Evolutionary conservation across 2,797 vertebrate genomes (phyloP), one percentile per base, ranked within the genome.

Genomic region (Okamejei kenojei): DNA sequence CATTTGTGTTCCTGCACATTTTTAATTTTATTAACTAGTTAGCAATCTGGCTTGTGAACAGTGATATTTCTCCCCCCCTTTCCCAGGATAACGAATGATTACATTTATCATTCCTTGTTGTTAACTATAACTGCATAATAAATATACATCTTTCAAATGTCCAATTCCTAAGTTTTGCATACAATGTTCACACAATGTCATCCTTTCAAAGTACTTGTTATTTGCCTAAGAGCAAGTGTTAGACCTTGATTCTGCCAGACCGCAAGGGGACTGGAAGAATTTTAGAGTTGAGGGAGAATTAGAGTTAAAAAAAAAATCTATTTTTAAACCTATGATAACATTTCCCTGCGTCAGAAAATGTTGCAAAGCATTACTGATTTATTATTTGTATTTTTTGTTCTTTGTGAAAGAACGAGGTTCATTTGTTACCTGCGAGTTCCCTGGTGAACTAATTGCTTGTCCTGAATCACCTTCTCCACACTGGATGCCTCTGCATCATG

Each of bases 291-390:
- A 35, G 84, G 63, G 84, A 68, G 63, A 88, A 32, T 88, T 88
- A 19, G 63, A 32, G 84, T n/a, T n/a, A 63, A 13, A 68, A 65
- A 68, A 65, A 86, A 88, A 65, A 88, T 88, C 63, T 88, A 88
- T 88, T 88, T 88, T 88, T 88, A 88, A 88, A 88, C 84, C 7
- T 63, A 88, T 15, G 63, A 19, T 88, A 78, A 35, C 63, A 88
- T 88, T 88, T 88, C 13, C 84, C 63, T 35, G 84, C 84, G 17
- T 88, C 84, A 88, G 35, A 32, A 63, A 65, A 68, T 88, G 84
- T 88, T 68, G 61, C 84, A 88, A 88, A 88, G 84, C 84, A 88
- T 88, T 68, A 35, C 84, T 88, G 84, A 88, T 88, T 88, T 88
- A 88, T 88, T 88, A 88, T 88, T 88, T 65, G 82, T 86, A 68